Percentiles rank a stretch among this genome's conserved stretches.
These are phyloP conservation scores for Okapia johnstoni DNA, from an alignment of 2,113 vertebrate genomes.

Conservation along the genomic window DNA sequence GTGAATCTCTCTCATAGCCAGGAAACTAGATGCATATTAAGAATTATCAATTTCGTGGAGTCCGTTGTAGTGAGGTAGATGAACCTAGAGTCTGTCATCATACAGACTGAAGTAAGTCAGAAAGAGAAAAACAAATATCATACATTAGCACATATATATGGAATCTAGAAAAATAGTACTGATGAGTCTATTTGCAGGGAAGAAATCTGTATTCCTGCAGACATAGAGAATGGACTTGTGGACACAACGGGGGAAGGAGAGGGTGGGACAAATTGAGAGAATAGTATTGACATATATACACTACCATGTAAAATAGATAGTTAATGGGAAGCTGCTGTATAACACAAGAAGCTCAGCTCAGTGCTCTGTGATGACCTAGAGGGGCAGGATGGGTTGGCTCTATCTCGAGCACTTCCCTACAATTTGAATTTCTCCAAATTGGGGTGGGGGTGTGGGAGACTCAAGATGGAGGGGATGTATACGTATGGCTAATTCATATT, in stretches of 20 bases:
- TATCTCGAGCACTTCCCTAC: neutral
- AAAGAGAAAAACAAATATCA: neutral
- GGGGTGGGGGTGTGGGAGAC: neutral
- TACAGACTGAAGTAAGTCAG: neutral
- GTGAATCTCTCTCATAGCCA: neutral
- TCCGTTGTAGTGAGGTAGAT: neutral
- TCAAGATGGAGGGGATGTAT: neutral
- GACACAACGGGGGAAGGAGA: neutral
- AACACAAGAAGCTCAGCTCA: neutral
- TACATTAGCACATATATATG: neutral
- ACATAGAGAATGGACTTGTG: neutral
- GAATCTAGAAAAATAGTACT: neutral
- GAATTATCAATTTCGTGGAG: neutral
- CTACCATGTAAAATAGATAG: neutral
- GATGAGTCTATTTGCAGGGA: neutral
- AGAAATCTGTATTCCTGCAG: neutral
- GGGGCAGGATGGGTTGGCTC: neutral
- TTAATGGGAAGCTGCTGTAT: neutral
- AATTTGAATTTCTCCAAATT: neutral
- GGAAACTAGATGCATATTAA: neutral
- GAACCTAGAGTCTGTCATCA: neutral
- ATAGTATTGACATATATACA: neutral
- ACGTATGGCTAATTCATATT: neutral
- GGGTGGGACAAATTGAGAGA: neutral
- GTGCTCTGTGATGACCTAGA: neutral